phyloP scores from a whole-genome alignment of 2,888 invertebrate species.

The Xanthorhoe spadicearia region DNA sequence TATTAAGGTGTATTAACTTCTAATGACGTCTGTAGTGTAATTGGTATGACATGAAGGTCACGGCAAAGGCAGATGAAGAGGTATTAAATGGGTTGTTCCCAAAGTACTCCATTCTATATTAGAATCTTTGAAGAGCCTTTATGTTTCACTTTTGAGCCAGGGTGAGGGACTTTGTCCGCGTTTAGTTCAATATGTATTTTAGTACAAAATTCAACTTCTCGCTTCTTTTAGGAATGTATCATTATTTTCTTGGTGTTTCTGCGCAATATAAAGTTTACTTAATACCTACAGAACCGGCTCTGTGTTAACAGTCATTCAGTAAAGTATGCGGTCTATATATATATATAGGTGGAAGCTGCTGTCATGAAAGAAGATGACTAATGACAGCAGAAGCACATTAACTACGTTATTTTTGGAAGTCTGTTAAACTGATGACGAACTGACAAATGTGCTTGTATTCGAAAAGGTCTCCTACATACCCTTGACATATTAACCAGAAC shows the following conservation, averaged over 20 bases:
- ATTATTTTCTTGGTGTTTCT: too few relatives aligned
- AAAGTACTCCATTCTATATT: too few relatives aligned
- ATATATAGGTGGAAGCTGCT: neutral
- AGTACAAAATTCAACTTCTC: too few relatives aligned
- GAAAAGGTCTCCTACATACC: neutral
- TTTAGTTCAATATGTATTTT: too few relatives aligned
- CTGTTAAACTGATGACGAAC: slow-evolving; percentile 13
- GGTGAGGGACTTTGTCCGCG: too few relatives aligned
- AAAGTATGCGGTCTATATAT: neutral
- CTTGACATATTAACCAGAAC: slow-evolving; percentile 12
- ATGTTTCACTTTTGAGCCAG: neutral
- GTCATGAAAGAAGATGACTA: slow-evolving; percentile 12
- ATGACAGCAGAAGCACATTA: slow-evolving; percentile 1
- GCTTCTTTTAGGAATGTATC: too few relatives aligned
- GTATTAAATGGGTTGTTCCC: neutral
- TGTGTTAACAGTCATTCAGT: too few relatives aligned
- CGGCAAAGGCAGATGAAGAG: neutral
- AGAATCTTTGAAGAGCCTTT: neutral
- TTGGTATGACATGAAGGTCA: neutral
- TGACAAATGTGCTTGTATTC: neutral
- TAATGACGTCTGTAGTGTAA: neutral
- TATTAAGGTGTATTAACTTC: neutral
- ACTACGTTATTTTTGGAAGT: slow-evolving; percentile 8
- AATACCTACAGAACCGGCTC: too few relatives aligned
- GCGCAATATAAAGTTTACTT: too few relatives aligned